A percentile compares a stretch with the other conserved stretches of the same genome.
Conservation (phyloP, 2,797 vertebrate species). For the Graptemys geographica region DNA sequence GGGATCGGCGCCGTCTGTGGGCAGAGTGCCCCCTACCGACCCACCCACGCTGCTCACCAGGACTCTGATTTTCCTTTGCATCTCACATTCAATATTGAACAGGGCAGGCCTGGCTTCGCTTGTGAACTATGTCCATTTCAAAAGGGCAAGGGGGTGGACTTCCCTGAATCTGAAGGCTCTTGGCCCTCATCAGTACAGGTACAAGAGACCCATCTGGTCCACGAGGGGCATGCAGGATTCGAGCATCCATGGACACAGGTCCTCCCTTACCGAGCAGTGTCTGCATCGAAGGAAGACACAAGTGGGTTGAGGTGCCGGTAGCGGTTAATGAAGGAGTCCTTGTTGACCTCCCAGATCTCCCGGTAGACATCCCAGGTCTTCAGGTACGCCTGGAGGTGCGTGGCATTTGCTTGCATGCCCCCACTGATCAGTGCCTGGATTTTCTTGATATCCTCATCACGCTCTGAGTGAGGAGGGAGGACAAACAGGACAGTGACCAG, state of each 20-base stretch:
- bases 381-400: conserved; percentile 85
- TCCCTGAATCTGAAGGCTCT: not conserved
- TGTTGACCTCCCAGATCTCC: conserved; percentile 92
- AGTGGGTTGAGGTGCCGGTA: conserved; percentile 87
- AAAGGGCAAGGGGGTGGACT: not conserved
- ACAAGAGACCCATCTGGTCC: too few species aligned
- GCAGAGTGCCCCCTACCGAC: not conserved
- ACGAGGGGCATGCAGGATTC: accelerated
- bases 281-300: conserved; percentile 89
- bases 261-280: conserved; percentile 86
- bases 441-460: conserved; percentile 89
- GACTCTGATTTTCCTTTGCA: not conserved
- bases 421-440: conserved; percentile 84
- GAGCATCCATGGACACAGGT: too few species aligned
- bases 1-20: too few species aligned
- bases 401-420: conserved; percentile 84
- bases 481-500: not conserved
- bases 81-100: not conserved
- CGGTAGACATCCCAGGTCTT: conserved; percentile 91
- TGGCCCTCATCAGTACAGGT: not conserved
- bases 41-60: not conserved
- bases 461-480: conserved; percentile 76
- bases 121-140: not conserved
- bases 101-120: not conserved
- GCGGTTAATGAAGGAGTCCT: conserved; percentile 87